Base-by-base conservation (phyloP, 2,797 vertebrate species). In the Apogon hyalosoma region DNA sequence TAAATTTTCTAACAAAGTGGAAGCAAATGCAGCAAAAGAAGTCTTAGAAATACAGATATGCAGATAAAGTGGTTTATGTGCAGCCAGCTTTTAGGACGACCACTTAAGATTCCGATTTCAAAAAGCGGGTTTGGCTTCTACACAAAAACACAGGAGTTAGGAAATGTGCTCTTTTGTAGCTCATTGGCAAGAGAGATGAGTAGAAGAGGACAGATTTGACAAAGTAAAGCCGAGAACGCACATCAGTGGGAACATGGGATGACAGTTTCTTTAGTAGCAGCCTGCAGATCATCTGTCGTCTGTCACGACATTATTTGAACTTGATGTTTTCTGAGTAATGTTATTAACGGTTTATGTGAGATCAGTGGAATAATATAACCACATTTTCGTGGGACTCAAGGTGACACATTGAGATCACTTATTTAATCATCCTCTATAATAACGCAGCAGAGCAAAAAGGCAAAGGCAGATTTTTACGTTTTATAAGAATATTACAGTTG, bases 151-250 rank as follows among this genome's bases (percentile, higher is more conserved):
- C 33, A 16, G 47, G 47, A 69, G 53, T 67, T 52, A 59, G 31
- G 50, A 64, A 75, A 66, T 76, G 47, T 60, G 49, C 75, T 80
- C 67, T 73, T 78, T 63, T 73, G 60, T 51, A 38, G 39, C 51
- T 78, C 4, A 33, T 70, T 77, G 79, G 64, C 49, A 14, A 41
- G 5, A 38, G 38, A 79, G 65, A 66, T 53, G 18, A 63, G 60
- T 49, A 15, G 28, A 49, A 38, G 47, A 59, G 51, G 60, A 65
- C 21, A 54, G 47, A 82, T 80, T 58, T 80, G 50, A 77, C 64
- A 69, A 79, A 77, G 58, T 54, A 63, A 78, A 66, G 64, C 80
- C 63, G 49, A 24, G 59, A 82, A 73, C n/a, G 42, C 73, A 63
- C 67, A 75, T 82, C 65, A 73, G 69, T 84, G 68, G 54, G 72